phyloP scores from a whole-genome alignment of 2,113 vertebrate genomes.

The Laterallus jamaicensis region DNA sequence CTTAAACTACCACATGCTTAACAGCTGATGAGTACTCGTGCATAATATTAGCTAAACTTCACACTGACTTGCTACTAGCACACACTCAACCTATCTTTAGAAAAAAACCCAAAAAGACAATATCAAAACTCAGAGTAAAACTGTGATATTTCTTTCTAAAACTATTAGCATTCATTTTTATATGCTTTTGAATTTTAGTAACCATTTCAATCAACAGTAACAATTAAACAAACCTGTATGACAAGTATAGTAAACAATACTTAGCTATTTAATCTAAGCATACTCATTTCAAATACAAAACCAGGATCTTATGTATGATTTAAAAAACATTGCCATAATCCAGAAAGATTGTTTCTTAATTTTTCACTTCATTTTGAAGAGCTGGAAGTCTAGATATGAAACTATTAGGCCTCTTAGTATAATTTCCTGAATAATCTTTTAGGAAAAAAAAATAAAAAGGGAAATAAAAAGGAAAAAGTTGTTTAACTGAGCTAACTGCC shows the following conservation, averaged over 20 bases:
- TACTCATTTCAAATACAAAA: background rate
- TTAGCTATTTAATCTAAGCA: background rate
- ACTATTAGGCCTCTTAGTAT: background rate
- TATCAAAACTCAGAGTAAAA: background rate
- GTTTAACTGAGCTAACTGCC: conserved; percentile 5
- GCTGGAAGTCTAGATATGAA: background rate
- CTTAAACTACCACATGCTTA: background rate
- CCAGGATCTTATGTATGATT: background rate
- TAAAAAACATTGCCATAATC: background rate
- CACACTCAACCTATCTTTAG: background rate
- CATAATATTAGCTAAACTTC: background rate
- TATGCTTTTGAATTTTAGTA: background rate
- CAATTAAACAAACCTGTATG: background rate
- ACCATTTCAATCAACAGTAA: background rate
- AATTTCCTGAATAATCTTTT: background rate
- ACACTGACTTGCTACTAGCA: background rate
- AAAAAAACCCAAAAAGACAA: background rate
- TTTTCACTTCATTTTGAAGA: background rate
- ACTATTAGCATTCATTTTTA: background rate
- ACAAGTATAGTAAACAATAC: background rate
- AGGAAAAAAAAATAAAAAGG: no score
- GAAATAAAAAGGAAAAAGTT: background rate
- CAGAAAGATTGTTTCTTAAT: background rate
- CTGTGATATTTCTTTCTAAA: background rate
- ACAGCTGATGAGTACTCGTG: background rate